Conservation (phyloP, 2,113 vertebrate genomes). For the Nothocercus julius region DNA sequence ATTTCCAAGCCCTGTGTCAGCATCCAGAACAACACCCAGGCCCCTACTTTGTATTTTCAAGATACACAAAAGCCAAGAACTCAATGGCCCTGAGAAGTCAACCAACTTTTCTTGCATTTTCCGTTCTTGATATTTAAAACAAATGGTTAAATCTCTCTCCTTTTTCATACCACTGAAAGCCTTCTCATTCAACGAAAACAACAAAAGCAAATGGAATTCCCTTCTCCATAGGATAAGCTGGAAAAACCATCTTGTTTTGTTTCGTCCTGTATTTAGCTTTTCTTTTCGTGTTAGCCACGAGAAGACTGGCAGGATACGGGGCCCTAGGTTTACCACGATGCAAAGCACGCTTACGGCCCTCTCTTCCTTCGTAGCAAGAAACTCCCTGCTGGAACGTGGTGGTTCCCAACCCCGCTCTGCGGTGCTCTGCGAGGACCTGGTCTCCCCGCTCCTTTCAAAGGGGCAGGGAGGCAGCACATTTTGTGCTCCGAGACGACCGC, state of each 20-base stretch:
- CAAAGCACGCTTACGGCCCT: neutral
- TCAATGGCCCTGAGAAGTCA: neutral
- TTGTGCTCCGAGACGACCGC: neutral
- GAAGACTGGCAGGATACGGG: neutral
- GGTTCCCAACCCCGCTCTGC: rapidly evolving
- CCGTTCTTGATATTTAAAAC: neutral
- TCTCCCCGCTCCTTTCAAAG: neutral
- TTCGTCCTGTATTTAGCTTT: neutral
- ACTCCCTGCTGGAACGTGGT: rapidly evolving
- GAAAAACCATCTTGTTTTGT: neutral
- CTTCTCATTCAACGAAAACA: neutral
- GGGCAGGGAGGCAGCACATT: rapidly evolving
- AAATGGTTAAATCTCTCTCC: neutral
- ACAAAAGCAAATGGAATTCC: neutral
- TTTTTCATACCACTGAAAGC: neutral
- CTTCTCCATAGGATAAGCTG: neutral
- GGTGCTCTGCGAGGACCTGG: rapidly evolving
- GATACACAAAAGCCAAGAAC: neutral
- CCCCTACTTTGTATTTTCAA: neutral
- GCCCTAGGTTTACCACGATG: neutral
- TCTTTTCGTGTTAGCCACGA: neutral
- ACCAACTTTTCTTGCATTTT: neutral
- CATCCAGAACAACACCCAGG: neutral
- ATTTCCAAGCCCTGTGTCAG: neutral
- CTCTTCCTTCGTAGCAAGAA: neutral